These are phyloP conservation scores for Arvicanthis niloticus DNA, from an alignment of 2,113 vertebrate genomes.

Conservation along the genomic window DNA sequence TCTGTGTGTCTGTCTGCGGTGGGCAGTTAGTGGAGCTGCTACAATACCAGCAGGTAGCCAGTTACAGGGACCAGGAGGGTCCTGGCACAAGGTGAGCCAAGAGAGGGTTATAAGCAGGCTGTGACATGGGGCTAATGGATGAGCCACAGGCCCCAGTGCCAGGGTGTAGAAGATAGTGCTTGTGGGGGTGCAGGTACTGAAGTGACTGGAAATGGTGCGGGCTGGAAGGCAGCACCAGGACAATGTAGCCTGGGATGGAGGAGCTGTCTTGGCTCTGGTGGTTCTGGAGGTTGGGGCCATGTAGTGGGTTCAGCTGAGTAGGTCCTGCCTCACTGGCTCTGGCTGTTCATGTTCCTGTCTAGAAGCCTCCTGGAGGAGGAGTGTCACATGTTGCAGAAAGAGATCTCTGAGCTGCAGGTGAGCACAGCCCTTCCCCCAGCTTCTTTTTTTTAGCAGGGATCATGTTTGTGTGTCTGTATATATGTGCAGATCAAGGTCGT, in stretches of 20 bases:
- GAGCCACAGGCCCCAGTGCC: not conserved
- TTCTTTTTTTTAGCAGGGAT: not conserved
- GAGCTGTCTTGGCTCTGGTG: not conserved
- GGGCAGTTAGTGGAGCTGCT: not conserved
- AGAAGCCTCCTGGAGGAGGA: constrained; percentile 88
- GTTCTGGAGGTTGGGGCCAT: not conserved
- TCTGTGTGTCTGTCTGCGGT: not conserved
- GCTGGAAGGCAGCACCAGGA: not conserved
- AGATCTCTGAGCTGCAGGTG: constrained; percentile 88
- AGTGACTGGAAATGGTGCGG: not conserved
- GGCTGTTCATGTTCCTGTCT: not conserved
- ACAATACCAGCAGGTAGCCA: not conserved
- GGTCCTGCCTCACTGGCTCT: not conserved
- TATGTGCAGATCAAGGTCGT: not conserved
- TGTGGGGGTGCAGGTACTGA: not conserved
- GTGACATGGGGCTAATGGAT: not conserved
- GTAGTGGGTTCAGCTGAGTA: not conserved
- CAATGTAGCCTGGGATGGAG: not conserved
- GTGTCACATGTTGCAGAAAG: constrained; percentile 82
- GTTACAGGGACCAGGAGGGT: not conserved
- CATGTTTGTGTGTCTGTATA: not conserved
- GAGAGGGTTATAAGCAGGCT: not conserved
- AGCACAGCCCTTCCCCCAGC: constrained; percentile 16
- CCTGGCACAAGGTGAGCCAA: not conserved
- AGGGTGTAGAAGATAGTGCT: not conserved